phyloP scores from a whole-genome alignment of 2,888 invertebrate genomes.

The Sesia apiformis region DNA sequence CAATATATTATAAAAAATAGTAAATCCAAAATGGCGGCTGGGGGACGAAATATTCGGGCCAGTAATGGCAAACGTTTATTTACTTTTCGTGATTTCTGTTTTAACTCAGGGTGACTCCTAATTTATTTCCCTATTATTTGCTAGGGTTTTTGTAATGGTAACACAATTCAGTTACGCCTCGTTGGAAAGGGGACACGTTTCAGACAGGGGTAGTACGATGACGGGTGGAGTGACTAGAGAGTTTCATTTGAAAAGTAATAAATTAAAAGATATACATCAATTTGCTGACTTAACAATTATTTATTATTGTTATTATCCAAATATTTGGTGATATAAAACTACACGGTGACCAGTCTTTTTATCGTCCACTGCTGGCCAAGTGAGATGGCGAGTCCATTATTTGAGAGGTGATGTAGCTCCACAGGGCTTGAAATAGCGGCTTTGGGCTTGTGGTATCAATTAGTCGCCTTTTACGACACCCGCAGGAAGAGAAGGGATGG shows the following conservation, averaged over 20 bases:
- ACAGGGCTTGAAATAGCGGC: too few relatives aligned
- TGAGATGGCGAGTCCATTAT: too few relatives aligned
- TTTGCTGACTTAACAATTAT: not conserved
- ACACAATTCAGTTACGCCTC: conserved; percentile 60
- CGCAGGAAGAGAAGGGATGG: too few relatives aligned
- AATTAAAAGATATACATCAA: not conserved
- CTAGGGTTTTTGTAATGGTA: conserved; percentile 49
- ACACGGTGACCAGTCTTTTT: too few relatives aligned
- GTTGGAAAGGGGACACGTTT: conserved; percentile 47
- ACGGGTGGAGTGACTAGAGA: conserved; percentile 7
- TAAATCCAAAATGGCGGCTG: conserved; percentile 58
- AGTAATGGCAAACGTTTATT: conserved; percentile 67
- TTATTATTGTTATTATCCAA: too few relatives aligned
- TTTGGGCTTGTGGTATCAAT: too few relatives aligned
- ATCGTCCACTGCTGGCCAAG: too few relatives aligned
- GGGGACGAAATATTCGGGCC: conserved; percentile 63
- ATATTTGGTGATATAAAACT: too few relatives aligned
- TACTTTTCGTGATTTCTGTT: conserved; percentile 68
- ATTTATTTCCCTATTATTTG: conserved; percentile 27
- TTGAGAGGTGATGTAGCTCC: too few relatives aligned
- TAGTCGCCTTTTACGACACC: too few relatives aligned
- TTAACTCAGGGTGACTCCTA: conserved; percentile 35
- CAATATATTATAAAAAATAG: not conserved
- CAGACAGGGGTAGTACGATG: conserved; percentile 19
- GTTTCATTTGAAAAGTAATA: not conserved